These are phyloP conservation scores for Characodon lateralis DNA, from an alignment of 2,797 vertebrate species.

Conservation along the genomic window DNA sequence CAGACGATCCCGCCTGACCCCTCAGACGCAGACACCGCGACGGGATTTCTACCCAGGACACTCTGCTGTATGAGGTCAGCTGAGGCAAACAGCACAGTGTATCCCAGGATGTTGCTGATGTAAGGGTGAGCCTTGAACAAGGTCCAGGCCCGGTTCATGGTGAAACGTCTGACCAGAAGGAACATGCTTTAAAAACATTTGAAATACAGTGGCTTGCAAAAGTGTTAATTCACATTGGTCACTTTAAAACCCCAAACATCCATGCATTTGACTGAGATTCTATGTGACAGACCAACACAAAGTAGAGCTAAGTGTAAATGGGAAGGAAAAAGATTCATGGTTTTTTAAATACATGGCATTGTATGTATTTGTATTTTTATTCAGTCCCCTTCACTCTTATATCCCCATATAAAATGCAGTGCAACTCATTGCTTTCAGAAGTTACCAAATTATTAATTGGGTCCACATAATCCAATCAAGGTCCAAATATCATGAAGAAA, in stretches of 20 bases:
- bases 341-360: neutral
- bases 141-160: constrained; percentile 76
- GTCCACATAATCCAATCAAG: too few relatives aligned
- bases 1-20: constrained; percentile 60
- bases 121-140: constrained; percentile 80
- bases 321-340: too few relatives aligned
- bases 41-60: constrained; percentile 53
- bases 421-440: too few relatives aligned
- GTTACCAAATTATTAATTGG: too few relatives aligned
- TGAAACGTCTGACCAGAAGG: constrained; percentile 39
- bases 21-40: constrained; percentile 16
- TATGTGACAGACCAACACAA: neutral
- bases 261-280: neutral
- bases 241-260: too few relatives aligned
- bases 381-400: neutral
- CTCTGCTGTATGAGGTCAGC: constrained; percentile 85
- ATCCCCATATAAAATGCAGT: too few relatives aligned
- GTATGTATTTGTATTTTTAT: neutral
- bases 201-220: neutral
- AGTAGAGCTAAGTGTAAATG: neutral
- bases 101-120: constrained; percentile 80
- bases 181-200: neutral
- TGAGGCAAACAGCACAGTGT: constrained; percentile 81
- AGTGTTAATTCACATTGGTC: neutral
- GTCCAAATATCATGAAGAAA: too few relatives aligned